phyloP scores from a whole-genome alignment of 2,113 vertebrate genomes.

The Siniperca knerii region DNA sequence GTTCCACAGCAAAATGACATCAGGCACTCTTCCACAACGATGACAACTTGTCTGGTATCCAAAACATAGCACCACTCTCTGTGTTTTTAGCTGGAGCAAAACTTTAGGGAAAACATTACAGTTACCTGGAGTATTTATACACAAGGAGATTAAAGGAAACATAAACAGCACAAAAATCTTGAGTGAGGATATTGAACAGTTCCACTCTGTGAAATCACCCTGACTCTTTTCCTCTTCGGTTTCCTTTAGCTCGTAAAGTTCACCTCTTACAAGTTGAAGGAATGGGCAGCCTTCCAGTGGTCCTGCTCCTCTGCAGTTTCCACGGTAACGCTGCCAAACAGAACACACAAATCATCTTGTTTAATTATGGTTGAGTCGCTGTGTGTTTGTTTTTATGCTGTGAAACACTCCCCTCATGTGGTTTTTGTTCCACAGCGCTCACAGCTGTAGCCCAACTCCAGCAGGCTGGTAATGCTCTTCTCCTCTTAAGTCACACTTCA shows the following conservation, averaged over 20 bases:
- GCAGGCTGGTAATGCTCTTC: constrained; percentile 74
- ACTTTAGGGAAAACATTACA: constrained; percentile 63
- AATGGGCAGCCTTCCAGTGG: constrained; percentile 83
- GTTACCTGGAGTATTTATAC: constrained; percentile 55
- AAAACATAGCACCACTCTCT: constrained; percentile 49
- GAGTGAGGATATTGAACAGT: constrained; percentile 77
- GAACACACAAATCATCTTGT: constrained; percentile 78
- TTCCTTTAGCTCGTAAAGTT: constrained; percentile 79
- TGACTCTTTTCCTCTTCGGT: constrained; percentile 66
- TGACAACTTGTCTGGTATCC: constrained; percentile 49
- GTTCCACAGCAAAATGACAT: constrained; percentile 63
- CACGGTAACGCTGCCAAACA: constrained; percentile 84
- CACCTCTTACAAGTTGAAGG: constrained; percentile 71
- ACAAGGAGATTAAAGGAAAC: constrained; percentile 68
- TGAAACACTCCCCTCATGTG: constrained; percentile 75
- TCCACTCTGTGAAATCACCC: constrained; percentile 76
- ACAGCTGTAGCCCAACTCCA: constrained; percentile 72
- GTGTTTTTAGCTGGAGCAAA: constrained; percentile 58
- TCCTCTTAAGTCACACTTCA: constrained; percentile 50
- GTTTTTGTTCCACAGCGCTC: constrained; percentile 80
- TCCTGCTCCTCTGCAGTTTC: constrained; percentile 86
- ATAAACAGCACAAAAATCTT: constrained; percentile 60
- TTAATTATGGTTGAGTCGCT: constrained; percentile 74
- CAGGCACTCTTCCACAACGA: constrained; percentile 36
- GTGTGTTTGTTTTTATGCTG: constrained; percentile 76